Percentiles rank a stretch among this genome's conserved stretches.
Conservation (phyloP, 2,888 invertebrate genomes). For the Drosophila heteroneura region DNA sequence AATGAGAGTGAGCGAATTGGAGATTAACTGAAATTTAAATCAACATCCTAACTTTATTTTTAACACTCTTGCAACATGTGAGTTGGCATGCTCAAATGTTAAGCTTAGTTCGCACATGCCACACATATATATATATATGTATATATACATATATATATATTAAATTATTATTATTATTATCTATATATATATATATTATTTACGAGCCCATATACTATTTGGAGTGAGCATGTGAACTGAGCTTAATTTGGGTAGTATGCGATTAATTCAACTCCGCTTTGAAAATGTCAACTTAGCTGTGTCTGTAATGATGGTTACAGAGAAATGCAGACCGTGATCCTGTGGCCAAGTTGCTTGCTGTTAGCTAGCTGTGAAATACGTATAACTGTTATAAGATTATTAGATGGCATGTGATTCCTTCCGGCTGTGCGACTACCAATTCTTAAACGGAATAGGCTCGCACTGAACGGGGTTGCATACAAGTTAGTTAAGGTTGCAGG, state of each 20-base stretch:
- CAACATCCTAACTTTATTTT: neutral
- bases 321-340: slow-evolving; percentile 42
- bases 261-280: slow-evolving; percentile 23
- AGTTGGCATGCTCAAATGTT: slow-evolving; percentile 6
- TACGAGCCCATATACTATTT: too few species aligned
- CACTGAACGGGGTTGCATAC: neutral
- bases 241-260: neutral
- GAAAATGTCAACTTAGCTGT: slow-evolving; percentile 61
- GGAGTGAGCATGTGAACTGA: slow-evolving; percentile 2
- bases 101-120: slow-evolving; percentile 17
- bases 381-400: slow-evolving; percentile 36
- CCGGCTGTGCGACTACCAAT: slow-evolving; percentile 5
- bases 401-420: slow-evolving; percentile 1
- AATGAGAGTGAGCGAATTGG: neutral
- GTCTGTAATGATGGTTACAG: slow-evolving; percentile 56
- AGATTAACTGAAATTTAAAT: neutral
- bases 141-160: neutral
- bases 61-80: neutral
- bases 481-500: neutral
- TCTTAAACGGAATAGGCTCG: neutral
- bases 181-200: too few species aligned
- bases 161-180: neutral
- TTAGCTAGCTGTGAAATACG: slow-evolving; percentile 44
- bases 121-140: neutral
- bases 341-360: slow-evolving; percentile 23